Evolutionary conservation across 2,797 vertebrate species (phyloP).

Genomic region (Jordanella pulchra): DNA sequence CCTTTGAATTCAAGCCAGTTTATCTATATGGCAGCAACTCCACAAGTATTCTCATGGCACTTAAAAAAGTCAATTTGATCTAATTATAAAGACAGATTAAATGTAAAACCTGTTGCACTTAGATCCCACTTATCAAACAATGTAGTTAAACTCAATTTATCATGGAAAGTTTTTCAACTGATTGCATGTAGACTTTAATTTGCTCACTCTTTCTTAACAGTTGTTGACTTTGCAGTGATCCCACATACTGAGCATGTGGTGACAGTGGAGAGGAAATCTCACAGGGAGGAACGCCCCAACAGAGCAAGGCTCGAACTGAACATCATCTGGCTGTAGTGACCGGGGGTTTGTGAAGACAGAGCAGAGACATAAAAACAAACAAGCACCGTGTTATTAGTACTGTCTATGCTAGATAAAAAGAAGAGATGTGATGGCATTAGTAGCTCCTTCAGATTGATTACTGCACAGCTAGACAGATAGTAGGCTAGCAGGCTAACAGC

Average conservation of each 20-base stretch:
- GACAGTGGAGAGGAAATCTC: too few relatives aligned
- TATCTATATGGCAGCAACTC: too few relatives aligned
- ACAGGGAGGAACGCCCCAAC: too few relatives aligned
- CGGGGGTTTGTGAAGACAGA: too few relatives aligned
- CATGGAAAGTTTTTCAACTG: background rate
- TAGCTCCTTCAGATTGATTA: background rate
- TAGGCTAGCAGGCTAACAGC: background rate
- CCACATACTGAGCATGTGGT: too few relatives aligned
- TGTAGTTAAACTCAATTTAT: too few relatives aligned
- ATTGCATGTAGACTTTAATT: background rate
- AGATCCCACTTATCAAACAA: too few relatives aligned
- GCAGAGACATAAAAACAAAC: background rate
- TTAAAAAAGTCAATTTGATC: background rate
- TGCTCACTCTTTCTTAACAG: background rate
- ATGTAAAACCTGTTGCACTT: too few relatives aligned
- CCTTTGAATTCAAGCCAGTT: background rate
- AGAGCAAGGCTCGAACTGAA: too few relatives aligned
- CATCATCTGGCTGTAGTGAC: too few relatives aligned
- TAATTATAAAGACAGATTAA: background rate
- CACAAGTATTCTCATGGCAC: background rate
- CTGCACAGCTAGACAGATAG: background rate
- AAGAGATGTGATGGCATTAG: background rate
- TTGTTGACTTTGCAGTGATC: too few relatives aligned
- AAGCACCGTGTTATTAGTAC: background rate
- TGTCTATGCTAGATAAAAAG: background rate